phyloP scores from a whole-genome alignment of 2,797 vertebrate species.

The Brachyalestes nurse region DNA sequence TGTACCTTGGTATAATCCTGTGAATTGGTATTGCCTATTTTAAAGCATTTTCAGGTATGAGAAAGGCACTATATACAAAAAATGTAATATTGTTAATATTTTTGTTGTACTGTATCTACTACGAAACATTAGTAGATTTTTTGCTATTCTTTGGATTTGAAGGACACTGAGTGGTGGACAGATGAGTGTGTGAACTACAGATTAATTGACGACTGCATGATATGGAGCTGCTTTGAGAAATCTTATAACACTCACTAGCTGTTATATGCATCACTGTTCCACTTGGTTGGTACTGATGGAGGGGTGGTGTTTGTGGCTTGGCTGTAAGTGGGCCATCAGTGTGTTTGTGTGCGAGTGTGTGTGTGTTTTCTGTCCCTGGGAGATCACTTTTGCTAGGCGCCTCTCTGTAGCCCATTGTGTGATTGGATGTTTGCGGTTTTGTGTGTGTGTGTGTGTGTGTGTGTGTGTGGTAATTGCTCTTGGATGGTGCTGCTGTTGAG shows the following conservation, averaged over 20 bases:
- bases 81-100: too few relatives aligned
- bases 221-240: neutral
- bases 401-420: constrained; percentile 35
- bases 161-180: neutral
- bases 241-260: neutral
- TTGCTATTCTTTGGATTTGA: too few relatives aligned
- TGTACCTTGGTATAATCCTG: too few relatives aligned
- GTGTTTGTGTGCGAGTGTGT: neutral
- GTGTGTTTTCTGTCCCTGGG: constrained; percentile 39
- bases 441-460: neutral
- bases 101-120: neutral
- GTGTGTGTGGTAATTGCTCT: constrained; percentile 33
- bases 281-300: constrained; percentile 15
- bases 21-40: too few relatives aligned
- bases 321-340: neutral
- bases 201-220: neutral
- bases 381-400: constrained; percentile 19
- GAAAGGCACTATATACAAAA: too few relatives aligned
- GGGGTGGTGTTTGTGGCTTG: constrained; percentile 25
- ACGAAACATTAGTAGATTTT: too few relatives aligned
- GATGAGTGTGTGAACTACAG: neutral
- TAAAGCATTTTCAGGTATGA: too few relatives aligned
- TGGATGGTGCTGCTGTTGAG: constrained; percentile 34
- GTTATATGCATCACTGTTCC: constrained; percentile 2
- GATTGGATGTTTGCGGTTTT: constrained; percentile 26